Conservation (phyloP, 2,888 invertebrate species). For the Erannis defoliaria region DNA sequence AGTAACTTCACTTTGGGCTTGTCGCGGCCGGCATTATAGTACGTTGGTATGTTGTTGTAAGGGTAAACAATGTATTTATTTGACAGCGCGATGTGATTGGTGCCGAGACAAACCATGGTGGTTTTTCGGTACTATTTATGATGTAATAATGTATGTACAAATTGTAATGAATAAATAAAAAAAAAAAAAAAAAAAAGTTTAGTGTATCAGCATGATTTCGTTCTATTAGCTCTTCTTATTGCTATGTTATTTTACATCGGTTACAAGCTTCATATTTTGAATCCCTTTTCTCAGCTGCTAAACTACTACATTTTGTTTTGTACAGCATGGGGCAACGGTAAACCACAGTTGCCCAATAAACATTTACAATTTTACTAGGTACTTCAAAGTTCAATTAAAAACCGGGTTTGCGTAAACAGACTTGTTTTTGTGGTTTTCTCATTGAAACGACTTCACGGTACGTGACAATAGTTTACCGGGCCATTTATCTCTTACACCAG, state of each 20-base stretch:
- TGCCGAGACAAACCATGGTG: too few species aligned
- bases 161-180: too few species aligned
- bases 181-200: too few species aligned
- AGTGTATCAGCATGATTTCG: too few species aligned
- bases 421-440: conserved; percentile 46
- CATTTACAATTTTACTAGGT: conserved; percentile 22
- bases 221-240: not conserved
- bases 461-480: conserved; percentile 55
- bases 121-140: too few species aligned
- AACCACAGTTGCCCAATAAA: conserved; percentile 28
- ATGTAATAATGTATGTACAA: too few species aligned
- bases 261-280: not conserved
- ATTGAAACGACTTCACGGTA: conserved; percentile 57
- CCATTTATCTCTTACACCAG: conserved; percentile 47
- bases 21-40: too few species aligned
- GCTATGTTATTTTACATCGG: not conserved
- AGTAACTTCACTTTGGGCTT: too few species aligned
- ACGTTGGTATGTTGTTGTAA: too few species aligned
- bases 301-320: not conserved
- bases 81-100: too few species aligned
- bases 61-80: too few species aligned
- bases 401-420: conserved; percentile 40
- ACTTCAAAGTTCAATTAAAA: conserved; percentile 41
- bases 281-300: not conserved
- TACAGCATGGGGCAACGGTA: conserved; percentile 1